Percentiles rank a stretch among this genome's conserved stretches.
Conservation (phyloP, 2,888 invertebrate genomes). For the Dichetophora obliterata region DNA sequence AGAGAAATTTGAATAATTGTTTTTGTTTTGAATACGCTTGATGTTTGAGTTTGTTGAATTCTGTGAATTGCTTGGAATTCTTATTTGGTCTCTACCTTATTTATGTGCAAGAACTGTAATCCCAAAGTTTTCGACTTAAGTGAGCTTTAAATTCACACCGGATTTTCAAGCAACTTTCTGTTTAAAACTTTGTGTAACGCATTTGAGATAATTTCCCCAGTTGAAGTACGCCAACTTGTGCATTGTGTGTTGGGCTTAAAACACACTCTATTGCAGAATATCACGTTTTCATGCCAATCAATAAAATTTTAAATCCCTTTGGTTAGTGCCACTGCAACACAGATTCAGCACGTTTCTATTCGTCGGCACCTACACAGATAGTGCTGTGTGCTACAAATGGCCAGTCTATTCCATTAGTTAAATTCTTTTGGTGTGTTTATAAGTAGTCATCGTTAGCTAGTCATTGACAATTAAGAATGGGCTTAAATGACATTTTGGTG, state of each 20-base stretch:
- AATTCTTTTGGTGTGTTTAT: no score
- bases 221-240: neutral
- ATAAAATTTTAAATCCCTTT: slow-evolving; percentile 20
- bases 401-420: no score
- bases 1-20: neutral
- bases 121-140: no score
- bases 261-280: neutral
- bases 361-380: no score
- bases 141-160: neutral
- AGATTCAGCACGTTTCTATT: neutral
- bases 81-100: neutral
- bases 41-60: neutral
- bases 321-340: neutral
- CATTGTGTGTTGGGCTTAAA: neutral
- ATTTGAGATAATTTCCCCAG: neutral
- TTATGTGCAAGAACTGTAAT: slow-evolving; percentile 1
- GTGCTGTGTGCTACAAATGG: no score
- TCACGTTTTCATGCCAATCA: slow-evolving; percentile 18
- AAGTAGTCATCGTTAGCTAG: no score
- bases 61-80: neutral
- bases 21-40: neutral
- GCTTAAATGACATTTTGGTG: no score
- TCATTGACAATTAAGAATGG: no score
- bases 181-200: neutral
- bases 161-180: neutral